Evolutionary conservation across 2,113 vertebrate genomes (phyloP), one percentile per base, ranked within the genome.

Genomic region (Junco hyemalis): DNA sequence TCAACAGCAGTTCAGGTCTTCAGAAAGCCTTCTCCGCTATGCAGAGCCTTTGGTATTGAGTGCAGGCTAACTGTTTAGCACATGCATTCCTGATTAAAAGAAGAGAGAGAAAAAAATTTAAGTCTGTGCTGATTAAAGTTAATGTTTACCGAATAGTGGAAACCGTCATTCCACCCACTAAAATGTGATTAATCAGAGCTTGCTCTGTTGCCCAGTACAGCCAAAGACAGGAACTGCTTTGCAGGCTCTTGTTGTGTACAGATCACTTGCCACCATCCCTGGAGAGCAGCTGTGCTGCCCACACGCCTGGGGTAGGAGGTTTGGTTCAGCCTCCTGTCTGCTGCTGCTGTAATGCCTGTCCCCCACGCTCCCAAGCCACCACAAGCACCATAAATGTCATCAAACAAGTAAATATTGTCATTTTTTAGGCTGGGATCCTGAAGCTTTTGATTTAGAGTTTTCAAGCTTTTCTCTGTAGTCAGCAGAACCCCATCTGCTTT

Each of bases 301-400:
- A n/a, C 78, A 68, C 0, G 0, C 71, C 44, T 38, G 40, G 0
- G 2, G 40, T 38, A 40, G 50, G 63, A 77, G 40, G 42, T 29
- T 76, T 61, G 57, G 81, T 57, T 92, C 66, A 53, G 31, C 19
- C 35, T 82, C 33, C 40, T n/a, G 45, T 50, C 59, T 88, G 63
- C 82, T 86, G 38, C 56, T 83, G 35, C 56, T 78, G 3, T 29
- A 12, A 38, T 5, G 20, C 47, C 24, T 2, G 4, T 77, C 36
- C 36, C 57, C 36, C 42, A 57, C 21, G 18, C 14, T 88, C 36
- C 23, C 31, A 77, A 77, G n/a, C 33, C 23, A 19, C 12, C 36
- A 59, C 23, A 54, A 81, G 33, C 25, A 53, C 61, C 31, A 9
- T 26, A 64, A 82, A 61, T 4, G 1, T 54, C 11, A 63, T 57